Percentiles rank a stretch among this genome's conserved stretches.
These are phyloP conservation scores for Protobothrops mucrosquamatus DNA, from an alignment of 2,113 vertebrate species.

Conservation along the genomic window DNA sequence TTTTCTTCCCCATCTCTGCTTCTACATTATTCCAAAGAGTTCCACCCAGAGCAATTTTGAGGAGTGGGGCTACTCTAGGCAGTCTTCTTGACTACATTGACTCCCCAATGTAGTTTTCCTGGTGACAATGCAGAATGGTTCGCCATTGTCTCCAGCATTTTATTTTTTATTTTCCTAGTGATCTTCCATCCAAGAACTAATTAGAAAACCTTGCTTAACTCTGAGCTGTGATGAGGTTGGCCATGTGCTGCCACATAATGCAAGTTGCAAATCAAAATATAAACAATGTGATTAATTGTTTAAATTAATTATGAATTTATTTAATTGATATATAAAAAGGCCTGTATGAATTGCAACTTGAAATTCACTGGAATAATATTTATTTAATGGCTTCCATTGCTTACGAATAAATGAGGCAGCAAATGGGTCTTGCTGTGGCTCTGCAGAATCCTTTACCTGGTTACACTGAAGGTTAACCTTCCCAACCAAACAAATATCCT, in stretches of 20 bases:
- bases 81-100: too few relatives aligned
- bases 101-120: too few relatives aligned
- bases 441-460: neutral
- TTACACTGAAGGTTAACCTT: neutral
- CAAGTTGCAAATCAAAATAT: neutral
- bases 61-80: neutral
- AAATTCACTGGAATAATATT: slow-evolving; percentile 29
- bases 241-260: too few relatives aligned
- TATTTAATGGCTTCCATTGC: slow-evolving; percentile 38
- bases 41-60: neutral
- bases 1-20: neutral
- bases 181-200: too few relatives aligned
- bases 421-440: neutral
- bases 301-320: too few relatives aligned
- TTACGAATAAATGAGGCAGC: slow-evolving; percentile 56
- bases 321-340: slow-evolving; percentile 28
- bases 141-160: too few relatives aligned
- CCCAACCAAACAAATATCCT: neutral
- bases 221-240: too few relatives aligned
- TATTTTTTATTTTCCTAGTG: too few relatives aligned
- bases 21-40: neutral
- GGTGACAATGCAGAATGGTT: too few relatives aligned
- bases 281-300: too few relatives aligned
- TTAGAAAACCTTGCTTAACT: too few relatives aligned
- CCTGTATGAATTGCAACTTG: slow-evolving; percentile 20